Evolutionary conservation across 2,888 invertebrate species (phyloP).

Genomic region (Chrysina gloriosa): DNA sequence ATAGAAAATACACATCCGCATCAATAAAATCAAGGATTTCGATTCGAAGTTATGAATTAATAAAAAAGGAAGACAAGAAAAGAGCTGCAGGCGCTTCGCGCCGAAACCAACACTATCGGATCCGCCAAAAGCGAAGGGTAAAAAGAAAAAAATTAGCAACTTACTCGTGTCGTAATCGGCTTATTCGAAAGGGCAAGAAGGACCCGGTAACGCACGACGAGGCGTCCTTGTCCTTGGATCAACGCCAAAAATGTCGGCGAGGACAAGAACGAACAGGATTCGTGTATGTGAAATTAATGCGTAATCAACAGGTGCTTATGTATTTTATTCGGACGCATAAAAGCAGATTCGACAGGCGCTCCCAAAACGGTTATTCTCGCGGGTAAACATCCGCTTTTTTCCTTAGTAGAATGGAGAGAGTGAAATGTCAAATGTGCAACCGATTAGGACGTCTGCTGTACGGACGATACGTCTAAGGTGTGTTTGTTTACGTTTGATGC

Average conservation of each 20-base stretch:
- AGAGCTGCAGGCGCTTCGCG: background rate
- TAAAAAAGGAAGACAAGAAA: background rate
- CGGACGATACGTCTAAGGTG: too few relatives aligned
- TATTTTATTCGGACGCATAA: background rate
- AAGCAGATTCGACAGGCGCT: background rate
- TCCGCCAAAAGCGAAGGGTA: too few relatives aligned
- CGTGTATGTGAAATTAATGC: background rate
- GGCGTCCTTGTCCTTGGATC: slow-evolving; percentile 50
- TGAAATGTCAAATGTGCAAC: too few relatives aligned
- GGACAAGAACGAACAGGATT: background rate
- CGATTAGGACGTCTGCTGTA: too few relatives aligned
- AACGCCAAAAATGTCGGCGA: slow-evolving; percentile 19
- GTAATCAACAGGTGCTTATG: slow-evolving; percentile 35
- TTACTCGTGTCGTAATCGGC: too few relatives aligned
- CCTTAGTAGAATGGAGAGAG: too few relatives aligned
- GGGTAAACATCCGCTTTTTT: too few relatives aligned
- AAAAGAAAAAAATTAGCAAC: too few relatives aligned
- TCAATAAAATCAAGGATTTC: slow-evolving; percentile 2
- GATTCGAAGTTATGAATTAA: background rate
- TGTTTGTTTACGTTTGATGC: too few relatives aligned
- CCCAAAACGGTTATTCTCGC: too few relatives aligned
- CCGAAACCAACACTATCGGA: too few relatives aligned
- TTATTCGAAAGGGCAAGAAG: too few relatives aligned
- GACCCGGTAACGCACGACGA: slow-evolving; percentile 47
- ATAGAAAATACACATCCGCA: background rate